Evolutionary conservation across 2,888 invertebrate species (phyloP), one percentile per base, ranked within the genome.

Genomic region (Polydrusus pterygomalis): DNA sequence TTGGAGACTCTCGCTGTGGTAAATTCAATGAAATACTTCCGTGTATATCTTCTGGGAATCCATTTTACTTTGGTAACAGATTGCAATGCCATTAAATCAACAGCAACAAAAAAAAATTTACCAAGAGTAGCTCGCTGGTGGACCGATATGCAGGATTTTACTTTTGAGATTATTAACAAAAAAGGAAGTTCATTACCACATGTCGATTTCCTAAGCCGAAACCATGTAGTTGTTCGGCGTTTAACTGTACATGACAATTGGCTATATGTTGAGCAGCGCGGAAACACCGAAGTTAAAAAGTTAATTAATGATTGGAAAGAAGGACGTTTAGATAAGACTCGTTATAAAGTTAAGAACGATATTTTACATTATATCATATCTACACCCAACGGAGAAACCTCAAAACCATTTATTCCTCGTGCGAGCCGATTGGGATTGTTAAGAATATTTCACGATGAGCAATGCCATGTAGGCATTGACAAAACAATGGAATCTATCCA

Each of bases 41-140:
- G 81, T 9, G 78, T 79, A 2, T 84, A 82, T 56, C 56, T 85
- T 0, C 75, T 81, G 13, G 82, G 81, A 1, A 65, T 77, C 3
- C 56, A 49, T 0, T 83, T 84, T 43, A 81, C 73, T 5, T 70
- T 84, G 0, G 68, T 81, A 0, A 84, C 83, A 0, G 87, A 87
- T 65, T 86, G 85, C 62, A 82, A 82, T 18, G 80, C 84, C 0
- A 45, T 85, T 2, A 82, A 82, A 38, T 58, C 80, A 0, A 83
- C 84, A 0, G 69, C 81, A 15, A 72, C 56, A 0, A 84, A 85
- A 62, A 82, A 85, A 70, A 13, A 75, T 43, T 8, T 75, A 11
- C 83, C 84, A 0, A 70, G 83, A 1, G 80, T 83, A 0, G 82
- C 81, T 0, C 65, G 84, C 0, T 85, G 85, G 84, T 85, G 85